Base-by-base conservation (phyloP, 92 coral and sea anemone species). In the Galaxea fascicularis region DNA sequence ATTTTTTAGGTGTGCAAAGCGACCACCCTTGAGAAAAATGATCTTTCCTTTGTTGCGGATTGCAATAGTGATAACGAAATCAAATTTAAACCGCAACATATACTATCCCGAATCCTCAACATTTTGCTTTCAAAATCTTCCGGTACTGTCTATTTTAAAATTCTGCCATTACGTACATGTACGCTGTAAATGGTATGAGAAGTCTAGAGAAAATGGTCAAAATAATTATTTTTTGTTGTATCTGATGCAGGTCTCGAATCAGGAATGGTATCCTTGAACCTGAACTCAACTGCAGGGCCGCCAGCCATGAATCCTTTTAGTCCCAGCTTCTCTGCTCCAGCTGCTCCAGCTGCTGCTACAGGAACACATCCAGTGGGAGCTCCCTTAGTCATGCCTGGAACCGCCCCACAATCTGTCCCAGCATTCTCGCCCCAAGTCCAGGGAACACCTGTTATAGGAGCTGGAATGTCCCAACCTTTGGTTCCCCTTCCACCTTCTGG, bases 291-390 rank as follows among this genome's bases (percentile, higher is more conserved):
- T 9, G 86, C 89, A 65, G 90, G 95, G 2, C 59, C 90, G 49
- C 94, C 95, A 17, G 97, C 95, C 39, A 58, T 94, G 79, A 97
- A 93, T 60, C 99, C 99, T 5, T 89, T 97, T n/a, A 89, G 88
- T 56, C 76, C 93, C 35, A 91, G 89, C 78, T 80, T 89, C 15
- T 54, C 88, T 45, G 46, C 86, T 10, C 70, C 88, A 45, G 71
- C 86, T 17, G 67, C 84, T 8, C 35, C 86, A 22, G 77, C 88
- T 35, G 75, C 72, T 12, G 28, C 90, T 67, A 70, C 85, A 49
- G 88, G 65, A 29, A 74, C 88, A 51, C 79, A 69, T 60, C 76
- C 90, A 15, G 81, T 51, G 8, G 86, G 46, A 18, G 64, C 90
- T 53, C 85, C 90, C 6, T 16, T 72, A 4, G 86, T 52, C 15